phyloP scores from a whole-genome alignment of 2,888 invertebrate species.

The Mechanitis messenoides region DNA sequence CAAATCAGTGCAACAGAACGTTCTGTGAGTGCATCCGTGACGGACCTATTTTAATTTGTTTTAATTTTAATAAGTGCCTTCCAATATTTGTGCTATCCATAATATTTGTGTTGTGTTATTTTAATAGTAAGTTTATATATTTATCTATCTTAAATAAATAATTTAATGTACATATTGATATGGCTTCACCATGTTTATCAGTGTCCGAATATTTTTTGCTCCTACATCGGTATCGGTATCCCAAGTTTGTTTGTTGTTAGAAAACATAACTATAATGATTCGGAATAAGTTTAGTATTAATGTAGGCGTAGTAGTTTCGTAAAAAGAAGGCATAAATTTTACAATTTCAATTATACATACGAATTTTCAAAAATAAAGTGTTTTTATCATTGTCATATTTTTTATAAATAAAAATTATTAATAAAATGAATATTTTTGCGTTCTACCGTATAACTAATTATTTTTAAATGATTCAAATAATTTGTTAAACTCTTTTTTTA shows the following conservation, averaged over 20 bases:
- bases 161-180: conserved; percentile 3
- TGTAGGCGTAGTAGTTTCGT: conserved; percentile 4
- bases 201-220: conserved; percentile 5
- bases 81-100: conserved; percentile 3
- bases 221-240: conserved; percentile 2
- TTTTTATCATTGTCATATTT: no score
- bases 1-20: conserved; percentile 47
- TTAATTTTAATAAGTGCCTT: neutral
- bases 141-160: conserved; percentile 5
- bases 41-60: neutral
- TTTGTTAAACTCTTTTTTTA: no score
- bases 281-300: conserved; percentile 14
- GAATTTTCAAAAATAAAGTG: no score
- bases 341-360: no score
- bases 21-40: conserved; percentile 15
- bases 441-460: no score
- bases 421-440: no score
- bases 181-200: conserved; percentile 7
- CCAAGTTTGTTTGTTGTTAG: neutral
- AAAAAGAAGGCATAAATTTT: neutral
- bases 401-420: no score
- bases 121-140: conserved; percentile 18
- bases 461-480: no score
- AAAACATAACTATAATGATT: neutral
- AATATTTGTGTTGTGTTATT: conserved; percentile 12